Conservation (phyloP, 2,113 vertebrate species). For the Elaphurus davidianus region DNA sequence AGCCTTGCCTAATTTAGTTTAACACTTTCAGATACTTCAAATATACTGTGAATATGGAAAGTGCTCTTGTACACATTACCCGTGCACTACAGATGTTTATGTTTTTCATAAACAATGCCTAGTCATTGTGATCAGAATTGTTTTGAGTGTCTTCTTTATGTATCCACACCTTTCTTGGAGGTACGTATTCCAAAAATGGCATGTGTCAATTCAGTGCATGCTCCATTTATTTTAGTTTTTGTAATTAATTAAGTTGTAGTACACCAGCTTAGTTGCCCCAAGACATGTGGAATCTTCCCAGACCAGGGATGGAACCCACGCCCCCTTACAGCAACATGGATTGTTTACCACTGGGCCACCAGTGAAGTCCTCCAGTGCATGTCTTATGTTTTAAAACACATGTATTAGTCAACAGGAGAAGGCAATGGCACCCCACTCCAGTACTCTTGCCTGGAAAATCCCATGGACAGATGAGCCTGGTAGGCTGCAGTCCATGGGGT, state of each 20-base stretch:
- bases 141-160: neutral
- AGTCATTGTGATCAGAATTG: neutral
- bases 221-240: neutral
- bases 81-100: neutral
- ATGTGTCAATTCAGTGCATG: neutral
- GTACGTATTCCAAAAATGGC: neutral
- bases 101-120: neutral
- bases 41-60: neutral
- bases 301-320: neutral
- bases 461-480: no score
- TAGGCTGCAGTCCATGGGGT: no score
- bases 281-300: neutral
- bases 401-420: neutral
- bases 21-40: neutral
- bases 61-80: neutral
- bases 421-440: no score
- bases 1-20: neutral
- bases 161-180: neutral
- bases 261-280: neutral
- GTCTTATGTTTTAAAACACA: neutral
- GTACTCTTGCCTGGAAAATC: no score
- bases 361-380: neutral
- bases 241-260: neutral
- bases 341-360: neutral
- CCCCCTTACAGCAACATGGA: neutral